Conservation (phyloP, 1,140 invertebrate genomes). For the Triops cancriformis region DNA sequence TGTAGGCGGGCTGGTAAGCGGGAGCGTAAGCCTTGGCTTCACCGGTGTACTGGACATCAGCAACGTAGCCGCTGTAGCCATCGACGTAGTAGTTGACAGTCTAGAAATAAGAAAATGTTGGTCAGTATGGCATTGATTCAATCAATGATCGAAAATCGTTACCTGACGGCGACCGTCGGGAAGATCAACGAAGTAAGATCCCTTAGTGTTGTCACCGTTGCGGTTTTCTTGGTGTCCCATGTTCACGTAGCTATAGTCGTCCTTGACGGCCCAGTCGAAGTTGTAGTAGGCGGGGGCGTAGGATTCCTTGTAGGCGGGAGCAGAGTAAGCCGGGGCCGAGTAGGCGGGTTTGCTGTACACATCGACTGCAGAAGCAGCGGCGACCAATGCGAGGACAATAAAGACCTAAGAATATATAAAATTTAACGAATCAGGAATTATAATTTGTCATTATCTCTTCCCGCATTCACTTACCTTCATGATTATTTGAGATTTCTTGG, state of each 20-base stretch:
- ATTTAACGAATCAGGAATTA: too few species aligned
- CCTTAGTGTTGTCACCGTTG: constrained; percentile 31
- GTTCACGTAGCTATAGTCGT: constrained; percentile 27
- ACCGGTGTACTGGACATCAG: constrained; percentile 19
- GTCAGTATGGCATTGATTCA: not conserved
- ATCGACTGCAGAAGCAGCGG: not conserved
- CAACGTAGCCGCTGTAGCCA: constrained; percentile 18
- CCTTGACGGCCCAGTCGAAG: constrained; percentile 32
- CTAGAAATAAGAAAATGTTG: not conserved
- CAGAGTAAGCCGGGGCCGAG: not conserved
- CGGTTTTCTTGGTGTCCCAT: constrained; percentile 32
- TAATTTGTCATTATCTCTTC: too few species aligned
- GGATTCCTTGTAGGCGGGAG: not conserved
- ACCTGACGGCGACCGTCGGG: constrained; percentile 33
- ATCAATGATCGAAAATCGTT: constrained; percentile 40
- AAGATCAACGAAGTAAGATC: constrained; percentile 32
- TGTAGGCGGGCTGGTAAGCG: constrained; percentile 17
- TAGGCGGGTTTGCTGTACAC: not conserved
- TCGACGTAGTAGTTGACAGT: constrained; percentile 19
- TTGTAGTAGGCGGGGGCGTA: constrained; percentile 28
- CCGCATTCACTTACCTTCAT: not conserved
- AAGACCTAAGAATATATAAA: not conserved
- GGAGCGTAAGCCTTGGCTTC: constrained; percentile 12
- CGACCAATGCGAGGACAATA: not conserved
- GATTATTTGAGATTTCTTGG: not conserved